A percentile compares a stretch with the other conserved stretches of the same genome.
phyloP scores from a whole-genome alignment of 37 sponge, comb jelly and placozoan genomes.

The Ephydatia muelleri region DNA sequence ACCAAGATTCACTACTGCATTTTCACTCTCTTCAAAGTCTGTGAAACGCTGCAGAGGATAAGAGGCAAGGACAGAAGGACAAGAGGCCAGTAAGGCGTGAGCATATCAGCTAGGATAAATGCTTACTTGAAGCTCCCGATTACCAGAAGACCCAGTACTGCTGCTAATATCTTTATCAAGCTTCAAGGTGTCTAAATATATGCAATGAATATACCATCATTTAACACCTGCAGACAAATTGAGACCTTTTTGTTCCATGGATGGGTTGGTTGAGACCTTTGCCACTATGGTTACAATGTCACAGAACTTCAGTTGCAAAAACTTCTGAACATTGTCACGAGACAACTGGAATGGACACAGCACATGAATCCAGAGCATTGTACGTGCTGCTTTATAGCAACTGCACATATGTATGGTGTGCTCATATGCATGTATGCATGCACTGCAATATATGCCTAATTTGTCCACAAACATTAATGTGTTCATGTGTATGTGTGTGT shows the following conservation, averaged over 20 bases:
- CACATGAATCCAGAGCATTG: neutral
- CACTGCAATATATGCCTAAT: neutral
- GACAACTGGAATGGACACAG: neutral
- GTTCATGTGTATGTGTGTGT: neutral
- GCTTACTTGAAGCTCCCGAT: constrained; percentile 33
- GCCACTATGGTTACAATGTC: constrained; percentile 32
- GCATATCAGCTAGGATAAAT: neutral
- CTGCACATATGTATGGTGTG: neutral
- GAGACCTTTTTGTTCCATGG: neutral
- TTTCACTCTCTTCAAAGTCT: neutral
- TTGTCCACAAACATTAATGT: neutral
- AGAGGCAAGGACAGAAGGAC: neutral
- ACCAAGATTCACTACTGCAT: neutral
- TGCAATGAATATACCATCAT: neutral
- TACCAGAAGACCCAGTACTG: constrained; percentile 11
- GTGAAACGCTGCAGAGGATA: constrained; percentile 22
- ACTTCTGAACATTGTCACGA: constrained; percentile 18
- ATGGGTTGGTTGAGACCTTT: neutral
- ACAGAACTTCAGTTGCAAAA: constrained; percentile 16
- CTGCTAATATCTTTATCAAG: constrained; percentile 60
- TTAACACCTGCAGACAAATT: neutral
- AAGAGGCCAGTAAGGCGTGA: neutral
- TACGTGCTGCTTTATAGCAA: neutral
- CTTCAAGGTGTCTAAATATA: constrained; percentile 51
- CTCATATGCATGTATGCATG: neutral